Evolutionary conservation across 2,888 invertebrate species (phyloP).

Genomic region (Glyphotaelius pellucidus): DNA sequence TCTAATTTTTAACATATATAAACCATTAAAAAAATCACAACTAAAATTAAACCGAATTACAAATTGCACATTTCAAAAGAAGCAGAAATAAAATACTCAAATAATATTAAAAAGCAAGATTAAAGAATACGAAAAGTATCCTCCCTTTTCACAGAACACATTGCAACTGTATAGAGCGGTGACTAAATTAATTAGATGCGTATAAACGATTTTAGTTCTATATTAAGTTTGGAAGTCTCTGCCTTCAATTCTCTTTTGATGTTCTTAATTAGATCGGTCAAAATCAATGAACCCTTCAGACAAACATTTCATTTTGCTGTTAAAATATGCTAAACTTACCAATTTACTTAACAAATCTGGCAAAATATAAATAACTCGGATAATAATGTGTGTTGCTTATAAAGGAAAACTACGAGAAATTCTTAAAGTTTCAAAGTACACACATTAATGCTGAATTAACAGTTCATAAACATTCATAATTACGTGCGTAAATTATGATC

Average conservation of each 20-base stretch:
- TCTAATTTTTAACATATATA: no score
- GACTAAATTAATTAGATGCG: no score
- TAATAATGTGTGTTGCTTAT: background rate
- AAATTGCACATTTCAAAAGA: no score
- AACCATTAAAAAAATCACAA: no score
- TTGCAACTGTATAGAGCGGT: no score
- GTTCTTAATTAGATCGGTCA: background rate
- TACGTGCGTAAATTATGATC: background rate
- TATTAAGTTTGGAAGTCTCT: background rate
- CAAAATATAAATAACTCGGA: background rate
- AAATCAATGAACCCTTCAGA: background rate
- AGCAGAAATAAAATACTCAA: no score
- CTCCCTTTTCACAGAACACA: no score
- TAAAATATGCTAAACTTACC: background rate
- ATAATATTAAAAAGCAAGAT: no score
- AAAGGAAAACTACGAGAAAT: background rate
- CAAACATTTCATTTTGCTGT: background rate
- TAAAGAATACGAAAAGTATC: no score
- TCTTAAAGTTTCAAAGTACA: background rate
- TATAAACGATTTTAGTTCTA: background rate
- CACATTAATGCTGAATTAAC: background rate
- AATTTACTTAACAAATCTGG: background rate
- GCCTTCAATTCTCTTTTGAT: no score
- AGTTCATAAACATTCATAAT: background rate
- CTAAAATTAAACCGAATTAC: no score